Evolutionary conservation across 2,113 vertebrate species (phyloP).

Genomic region (Rhinoderma darwinii): DNA sequence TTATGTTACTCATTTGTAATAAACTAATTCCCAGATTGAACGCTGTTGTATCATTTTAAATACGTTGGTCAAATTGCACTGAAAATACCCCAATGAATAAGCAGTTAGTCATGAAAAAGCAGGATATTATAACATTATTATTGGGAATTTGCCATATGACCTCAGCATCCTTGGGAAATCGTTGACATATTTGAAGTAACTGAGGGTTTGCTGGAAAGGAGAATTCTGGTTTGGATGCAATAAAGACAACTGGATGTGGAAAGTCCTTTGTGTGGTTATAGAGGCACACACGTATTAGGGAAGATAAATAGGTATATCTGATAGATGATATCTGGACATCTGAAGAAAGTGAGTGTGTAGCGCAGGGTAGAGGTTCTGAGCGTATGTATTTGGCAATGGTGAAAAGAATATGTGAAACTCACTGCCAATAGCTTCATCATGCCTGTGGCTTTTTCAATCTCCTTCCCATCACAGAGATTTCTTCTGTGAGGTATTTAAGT

Average conservation of each 20-base stretch:
- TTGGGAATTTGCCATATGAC: constrained; percentile 29
- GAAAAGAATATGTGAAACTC: background rate
- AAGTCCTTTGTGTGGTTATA: background rate
- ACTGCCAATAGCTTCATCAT: constrained; percentile 4
- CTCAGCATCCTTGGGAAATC: constrained; percentile 18
- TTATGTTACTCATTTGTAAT: background rate
- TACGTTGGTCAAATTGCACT: constrained; percentile 7
- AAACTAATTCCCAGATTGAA: background rate
- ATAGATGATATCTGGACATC: background rate
- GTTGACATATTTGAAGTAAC: constrained; percentile 18
- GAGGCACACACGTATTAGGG: background rate
- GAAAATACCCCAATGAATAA: constrained; percentile 15
- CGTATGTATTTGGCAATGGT: background rate
- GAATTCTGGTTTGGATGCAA: constrained; percentile 14
- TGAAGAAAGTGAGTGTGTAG: background rate
- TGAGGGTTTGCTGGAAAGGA: background rate
- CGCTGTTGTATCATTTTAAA: background rate
- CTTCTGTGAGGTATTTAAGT: constrained; percentile 21
- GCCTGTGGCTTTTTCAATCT: constrained; percentile 14
- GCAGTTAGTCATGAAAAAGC: constrained; percentile 14
- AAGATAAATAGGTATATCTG: background rate
- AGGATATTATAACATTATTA: constrained; percentile 26
- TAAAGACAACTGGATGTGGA: constrained; percentile 11
- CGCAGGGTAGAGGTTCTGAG: background rate
- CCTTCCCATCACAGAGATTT: background rate